Evolutionary conservation across 2,797 vertebrate species (phyloP), one percentile per base, ranked within the genome.

Genomic region (Neoniphon sammara): DNA sequence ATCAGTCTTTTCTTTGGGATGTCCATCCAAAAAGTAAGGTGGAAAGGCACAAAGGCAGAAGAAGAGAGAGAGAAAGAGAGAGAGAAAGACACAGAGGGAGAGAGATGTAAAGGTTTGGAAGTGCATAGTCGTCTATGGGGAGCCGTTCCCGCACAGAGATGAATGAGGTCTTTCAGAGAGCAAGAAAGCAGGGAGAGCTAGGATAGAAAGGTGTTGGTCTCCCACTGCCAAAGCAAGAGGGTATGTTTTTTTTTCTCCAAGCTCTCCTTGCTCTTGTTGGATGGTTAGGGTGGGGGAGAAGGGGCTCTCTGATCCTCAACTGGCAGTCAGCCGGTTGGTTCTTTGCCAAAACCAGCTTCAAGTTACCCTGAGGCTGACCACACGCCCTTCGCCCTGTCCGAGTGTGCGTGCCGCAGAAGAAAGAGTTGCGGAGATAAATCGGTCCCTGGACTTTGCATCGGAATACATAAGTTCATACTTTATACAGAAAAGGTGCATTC

Each of bases 401-500:
- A 92, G 91, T 94, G 93, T 15, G 87, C 89, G 94, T 94, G 87
- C 84, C 88, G 82, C 90, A 93, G 89, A 95, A 95, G 87, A 92
- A 93, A 94, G 86, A 86, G 91, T 94, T 70, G 93, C 89, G 86
- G 92, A 94, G 92, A 94, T 85, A 87, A 88, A 89, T 84, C 66
- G 87, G 93, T 95, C 94, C 94, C 94, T 95, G 95, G 94, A 89
- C 89, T 91, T 93, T 87, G 84, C 83, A 86, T 90, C 66, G 83
- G 87, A 92, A 91, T 87, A 87, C 57, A 86, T 73, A 88, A 88
- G 91, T 93, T 93, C 89, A 90, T 91, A 91, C 86, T 93, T 93
- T 92, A 80, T 93, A 93, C 88, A 94, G 93, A 93, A 97, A 98
- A n/a, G 96, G 97, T 97, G 96, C 96, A 91, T 93, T 94, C 95